Evolutionary conservation across 2,888 invertebrate species (phyloP).

Genomic region (Oligia latruncula): DNA sequence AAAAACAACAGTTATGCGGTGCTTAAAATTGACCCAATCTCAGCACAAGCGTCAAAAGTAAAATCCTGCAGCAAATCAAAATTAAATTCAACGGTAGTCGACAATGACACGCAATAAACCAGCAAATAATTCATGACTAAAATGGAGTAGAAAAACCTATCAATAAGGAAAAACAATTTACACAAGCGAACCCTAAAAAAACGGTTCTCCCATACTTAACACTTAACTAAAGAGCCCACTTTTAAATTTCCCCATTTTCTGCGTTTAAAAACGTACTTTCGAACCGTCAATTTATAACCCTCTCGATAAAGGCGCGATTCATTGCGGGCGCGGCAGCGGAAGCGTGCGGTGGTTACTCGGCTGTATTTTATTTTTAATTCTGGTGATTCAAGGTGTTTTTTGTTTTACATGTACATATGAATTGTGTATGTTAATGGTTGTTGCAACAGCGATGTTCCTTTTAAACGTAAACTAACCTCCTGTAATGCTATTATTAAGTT

Average conservation of each 20-base stretch:
- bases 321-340: conserved; percentile 60
- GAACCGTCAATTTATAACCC: conserved; percentile 78
- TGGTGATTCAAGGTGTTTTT: not conserved
- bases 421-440: not conserved
- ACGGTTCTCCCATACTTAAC: conserved; percentile 50
- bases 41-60: too few species aligned
- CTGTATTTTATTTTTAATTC: conserved; percentile 29
- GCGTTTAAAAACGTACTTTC: conserved; percentile 73
- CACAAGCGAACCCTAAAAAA: conserved; percentile 51
- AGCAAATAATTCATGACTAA: conserved; percentile 30
- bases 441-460: not conserved
- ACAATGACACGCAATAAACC: conserved; percentile 17
- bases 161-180: conserved; percentile 59
- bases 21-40: too few species aligned
- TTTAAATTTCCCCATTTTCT: conserved; percentile 72
- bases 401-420: not conserved
- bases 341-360: conserved; percentile 52
- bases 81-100: not conserved
- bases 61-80: not conserved
- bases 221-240: conserved; percentile 70
- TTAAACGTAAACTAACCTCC: not conserved
- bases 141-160: conserved; percentile 47
- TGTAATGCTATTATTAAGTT: not conserved
- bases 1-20: too few species aligned
- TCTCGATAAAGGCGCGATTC: conserved; percentile 66